Percentiles rank a stretch among this genome's conserved stretches.
Conservation (phyloP, 1,140 invertebrate genomes). For the Neodiprion virginianus region DNA sequence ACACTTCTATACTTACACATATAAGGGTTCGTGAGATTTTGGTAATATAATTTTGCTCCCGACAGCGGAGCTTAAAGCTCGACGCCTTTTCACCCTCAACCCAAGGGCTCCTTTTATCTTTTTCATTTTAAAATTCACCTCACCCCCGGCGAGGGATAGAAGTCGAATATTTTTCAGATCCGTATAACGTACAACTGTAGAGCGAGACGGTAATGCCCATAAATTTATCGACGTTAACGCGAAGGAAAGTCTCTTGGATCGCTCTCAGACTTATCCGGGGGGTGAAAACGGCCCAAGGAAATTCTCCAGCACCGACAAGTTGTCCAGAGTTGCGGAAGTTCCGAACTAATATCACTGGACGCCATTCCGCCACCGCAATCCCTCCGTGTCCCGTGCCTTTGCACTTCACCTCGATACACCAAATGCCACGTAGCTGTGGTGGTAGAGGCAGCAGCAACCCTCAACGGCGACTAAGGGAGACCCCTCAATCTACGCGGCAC, state of each 20-base stretch:
- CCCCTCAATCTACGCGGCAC: background rate
- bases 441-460: background rate
- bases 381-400: background rate
- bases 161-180: too few species aligned
- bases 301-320: too few species aligned
- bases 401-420: background rate
- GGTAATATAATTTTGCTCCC: too few species aligned
- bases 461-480: background rate
- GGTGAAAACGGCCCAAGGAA: background rate
- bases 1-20: too few species aligned
- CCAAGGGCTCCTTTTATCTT: too few species aligned
- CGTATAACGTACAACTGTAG: too few species aligned
- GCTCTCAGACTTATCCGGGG: background rate
- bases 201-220: background rate
- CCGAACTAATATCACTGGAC: background rate
- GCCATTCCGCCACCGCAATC: background rate
- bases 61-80: too few species aligned
- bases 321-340: background rate
- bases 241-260: background rate
- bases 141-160: too few species aligned
- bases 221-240: background rate
- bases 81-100: too few species aligned
- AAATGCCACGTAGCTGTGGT: background rate
- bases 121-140: too few species aligned
- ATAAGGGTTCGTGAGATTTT: too few species aligned